Percentiles rank a stretch among this genome's conserved stretches.
Conservation (phyloP, 30 jellyfish, hydroid and myxozoan genomes). For the Aurelia sp. region DNA sequence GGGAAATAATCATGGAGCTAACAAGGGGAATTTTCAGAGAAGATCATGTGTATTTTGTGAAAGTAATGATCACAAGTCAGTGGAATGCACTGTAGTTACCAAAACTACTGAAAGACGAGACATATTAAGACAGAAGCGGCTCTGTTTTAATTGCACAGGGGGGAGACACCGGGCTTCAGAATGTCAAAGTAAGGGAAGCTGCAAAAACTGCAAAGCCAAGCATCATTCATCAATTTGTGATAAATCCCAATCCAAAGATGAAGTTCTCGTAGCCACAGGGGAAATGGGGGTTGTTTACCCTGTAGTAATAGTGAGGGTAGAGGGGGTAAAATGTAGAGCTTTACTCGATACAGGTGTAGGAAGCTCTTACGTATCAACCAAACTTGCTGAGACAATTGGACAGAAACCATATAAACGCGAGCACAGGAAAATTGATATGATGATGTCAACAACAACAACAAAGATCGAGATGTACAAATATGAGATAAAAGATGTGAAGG, state of each 20-base stretch:
- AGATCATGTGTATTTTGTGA: conserved; percentile 49
- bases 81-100: conserved; percentile 18
- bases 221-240: conserved; percentile 83
- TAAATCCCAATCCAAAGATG: conserved; percentile 10
- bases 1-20: background rate
- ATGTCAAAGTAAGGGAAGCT: too few species aligned
- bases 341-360: conserved; percentile 71
- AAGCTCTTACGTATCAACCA: conserved; percentile 40
- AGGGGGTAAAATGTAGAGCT: conserved; percentile 49
- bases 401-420: conserved; percentile 28
- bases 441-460: conserved; percentile 29
- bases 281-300: conserved; percentile 49
- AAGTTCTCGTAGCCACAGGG: conserved; percentile 39
- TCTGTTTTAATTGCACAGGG: conserved; percentile 85
- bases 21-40: background rate
- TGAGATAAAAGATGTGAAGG: conserved; percentile 1
- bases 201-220: conserved; percentile 51
- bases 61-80: conserved; percentile 8
- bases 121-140: conserved; percentile 40
- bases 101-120: conserved; percentile 45
- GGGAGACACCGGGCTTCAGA: conserved; percentile 65
- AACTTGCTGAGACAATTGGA: conserved; percentile 2
- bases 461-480: conserved; percentile 35
- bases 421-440: conserved; percentile 33
- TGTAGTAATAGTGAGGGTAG: conserved; percentile 44